Evolutionary conservation across 92 coral and sea anemone genomes (phyloP).

Genomic region (Porites evermanni): DNA sequence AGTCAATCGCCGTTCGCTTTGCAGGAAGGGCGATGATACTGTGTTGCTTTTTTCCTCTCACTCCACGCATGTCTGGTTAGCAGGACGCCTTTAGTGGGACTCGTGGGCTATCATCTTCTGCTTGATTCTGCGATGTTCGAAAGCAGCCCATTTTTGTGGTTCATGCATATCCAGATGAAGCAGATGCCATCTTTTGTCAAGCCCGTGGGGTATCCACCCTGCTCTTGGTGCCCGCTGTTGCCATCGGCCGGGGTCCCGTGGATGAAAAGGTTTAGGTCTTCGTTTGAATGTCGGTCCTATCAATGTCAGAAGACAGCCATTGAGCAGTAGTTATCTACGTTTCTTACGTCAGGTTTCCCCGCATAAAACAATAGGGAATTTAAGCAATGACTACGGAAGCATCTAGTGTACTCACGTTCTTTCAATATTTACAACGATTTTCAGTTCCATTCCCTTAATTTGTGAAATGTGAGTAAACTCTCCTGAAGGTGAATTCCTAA

Average conservation of each 20-base stretch:
- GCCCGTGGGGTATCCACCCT: no score
- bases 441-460: no score
- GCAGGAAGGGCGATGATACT: constrained; percentile 21
- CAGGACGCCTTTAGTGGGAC: constrained; percentile 57
- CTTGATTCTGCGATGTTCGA: background rate
- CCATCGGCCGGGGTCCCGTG: background rate
- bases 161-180: no score
- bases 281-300: constrained; percentile 9
- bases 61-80: constrained; percentile 17
- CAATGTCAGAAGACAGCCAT: constrained; percentile 56
- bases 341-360: no score
- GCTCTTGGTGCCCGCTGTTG: no score
- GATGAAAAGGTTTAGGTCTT: constrained; percentile 16
- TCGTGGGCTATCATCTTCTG: constrained; percentile 28
- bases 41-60: constrained; percentile 50
- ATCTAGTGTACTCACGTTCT: background rate
- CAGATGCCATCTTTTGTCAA: no score
- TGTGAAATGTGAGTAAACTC: no score
- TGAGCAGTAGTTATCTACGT: no score
- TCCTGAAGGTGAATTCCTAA: no score
- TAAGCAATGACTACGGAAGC: constrained; percentile 22
- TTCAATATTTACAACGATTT: no score
- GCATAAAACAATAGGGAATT: constrained; percentile 2
- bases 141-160: no score
- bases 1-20: constrained; percentile 20